A percentile compares a stretch with the other conserved stretches of the same genome.
phyloP scores from a whole-genome alignment of 23 tunicate genomes.

The Botrylloides violaceus region DNA sequence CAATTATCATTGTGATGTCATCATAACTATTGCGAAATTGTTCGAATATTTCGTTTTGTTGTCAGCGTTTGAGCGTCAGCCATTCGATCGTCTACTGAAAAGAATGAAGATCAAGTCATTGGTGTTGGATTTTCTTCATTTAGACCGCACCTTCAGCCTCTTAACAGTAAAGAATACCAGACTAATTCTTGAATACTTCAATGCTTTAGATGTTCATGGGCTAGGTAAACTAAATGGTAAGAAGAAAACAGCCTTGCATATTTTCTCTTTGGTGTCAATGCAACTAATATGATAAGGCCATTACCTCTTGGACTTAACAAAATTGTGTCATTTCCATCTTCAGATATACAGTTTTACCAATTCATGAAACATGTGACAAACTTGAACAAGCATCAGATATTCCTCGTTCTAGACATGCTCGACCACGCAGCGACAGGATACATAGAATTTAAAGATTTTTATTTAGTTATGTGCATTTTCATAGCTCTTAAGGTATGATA shows the following conservation, averaged over 20 bases:
- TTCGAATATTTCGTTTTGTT: too few relatives aligned
- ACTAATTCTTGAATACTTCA: conserved; percentile 62
- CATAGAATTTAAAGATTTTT: conserved; percentile 77
- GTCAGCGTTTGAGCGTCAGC: too few relatives aligned
- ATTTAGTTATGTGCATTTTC: conserved; percentile 58
- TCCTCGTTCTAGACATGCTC: conserved; percentile 69
- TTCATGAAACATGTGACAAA: conserved; percentile 75
- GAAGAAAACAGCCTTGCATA: not conserved
- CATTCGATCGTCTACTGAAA: too few relatives aligned
- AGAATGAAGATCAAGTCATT: conserved; percentile 74
- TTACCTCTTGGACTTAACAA: too few relatives aligned
- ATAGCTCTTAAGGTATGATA: conserved; percentile 68
- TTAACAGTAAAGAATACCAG: conserved; percentile 76
- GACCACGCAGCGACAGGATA: conserved; percentile 81
- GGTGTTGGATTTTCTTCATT: conserved; percentile 49
- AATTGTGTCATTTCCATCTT: not conserved
- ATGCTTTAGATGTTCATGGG: conserved; percentile 67
- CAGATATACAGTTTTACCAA: conserved; percentile 73
- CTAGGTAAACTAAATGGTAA: conserved; percentile 49
- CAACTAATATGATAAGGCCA: too few relatives aligned
- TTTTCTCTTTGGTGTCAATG: too few relatives aligned
- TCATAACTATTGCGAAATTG: too few relatives aligned
- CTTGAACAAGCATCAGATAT: conserved; percentile 59
- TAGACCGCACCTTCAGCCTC: conserved; percentile 81
- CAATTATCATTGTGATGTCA: too few relatives aligned